Conservation (phyloP, 2,888 invertebrate genomes). For the Eudiplozoon nipponicum region DNA sequence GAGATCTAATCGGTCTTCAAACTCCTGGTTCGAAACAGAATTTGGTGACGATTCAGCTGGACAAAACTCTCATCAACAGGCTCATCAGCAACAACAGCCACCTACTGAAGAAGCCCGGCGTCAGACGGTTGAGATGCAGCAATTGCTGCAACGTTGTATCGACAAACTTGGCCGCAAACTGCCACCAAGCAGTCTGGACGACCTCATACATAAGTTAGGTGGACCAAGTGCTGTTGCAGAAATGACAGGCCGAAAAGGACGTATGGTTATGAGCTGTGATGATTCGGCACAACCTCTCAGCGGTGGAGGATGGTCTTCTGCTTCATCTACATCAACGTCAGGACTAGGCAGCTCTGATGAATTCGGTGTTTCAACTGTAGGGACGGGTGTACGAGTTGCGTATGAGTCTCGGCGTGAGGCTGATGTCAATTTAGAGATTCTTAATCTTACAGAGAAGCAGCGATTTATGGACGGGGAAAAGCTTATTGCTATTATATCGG, state of each 20-base stretch:
- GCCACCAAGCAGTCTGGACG: constrained; percentile 22
- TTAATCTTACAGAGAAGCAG: constrained; percentile 47
- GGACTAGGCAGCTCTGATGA: too few species aligned
- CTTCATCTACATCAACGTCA: too few species aligned
- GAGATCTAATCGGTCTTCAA: too few species aligned
- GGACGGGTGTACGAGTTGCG: constrained; percentile 47
- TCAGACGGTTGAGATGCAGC: not conserved
- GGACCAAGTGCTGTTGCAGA: constrained; percentile 23
- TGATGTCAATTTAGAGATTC: constrained; percentile 72
- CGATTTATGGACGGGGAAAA: constrained; percentile 90
- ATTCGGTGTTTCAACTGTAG: too few species aligned
- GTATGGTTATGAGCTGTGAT: constrained; percentile 11
- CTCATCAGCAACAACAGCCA: not conserved
- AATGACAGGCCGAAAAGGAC: constrained; percentile 30
- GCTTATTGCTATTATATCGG: constrained; percentile 80
- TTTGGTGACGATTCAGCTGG: too few species aligned
- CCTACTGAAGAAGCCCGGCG: not conserved
- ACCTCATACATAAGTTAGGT: constrained; percentile 24
- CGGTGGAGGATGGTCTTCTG: too few species aligned
- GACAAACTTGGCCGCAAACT: constrained; percentile 19
- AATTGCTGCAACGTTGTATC: constrained; percentile 20
- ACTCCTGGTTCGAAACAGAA: too few species aligned
- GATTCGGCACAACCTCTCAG: too few species aligned
- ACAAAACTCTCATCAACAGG: too few species aligned
- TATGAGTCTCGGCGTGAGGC: constrained; percentile 73